These are phyloP conservation scores for Graptemys geographica DNA, from an alignment of 2,797 vertebrate genomes.

Conservation along the genomic window DNA sequence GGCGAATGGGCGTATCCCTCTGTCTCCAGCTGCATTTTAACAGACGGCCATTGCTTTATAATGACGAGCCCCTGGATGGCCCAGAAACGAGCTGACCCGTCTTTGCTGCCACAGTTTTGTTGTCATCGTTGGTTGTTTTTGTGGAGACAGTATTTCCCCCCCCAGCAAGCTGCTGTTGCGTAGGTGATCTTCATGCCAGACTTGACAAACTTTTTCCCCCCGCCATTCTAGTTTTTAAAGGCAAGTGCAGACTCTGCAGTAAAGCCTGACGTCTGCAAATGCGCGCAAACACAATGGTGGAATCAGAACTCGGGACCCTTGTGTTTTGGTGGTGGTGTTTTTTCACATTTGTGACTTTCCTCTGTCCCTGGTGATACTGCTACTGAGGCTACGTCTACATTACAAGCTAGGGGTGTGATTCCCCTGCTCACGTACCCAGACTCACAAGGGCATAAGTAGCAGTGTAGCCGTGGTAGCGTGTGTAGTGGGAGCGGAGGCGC, in stretches of 20 bases:
- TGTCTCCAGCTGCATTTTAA: background rate
- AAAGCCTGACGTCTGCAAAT: background rate
- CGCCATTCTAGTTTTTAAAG: background rate
- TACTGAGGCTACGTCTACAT: no score
- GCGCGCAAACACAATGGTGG: no score
- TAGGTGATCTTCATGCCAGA: background rate
- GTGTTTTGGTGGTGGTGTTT: background rate
- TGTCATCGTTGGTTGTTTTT: background rate
- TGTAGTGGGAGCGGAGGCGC: background rate
- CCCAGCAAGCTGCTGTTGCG: background rate
- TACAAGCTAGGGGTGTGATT: background rate
- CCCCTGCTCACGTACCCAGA: background rate
- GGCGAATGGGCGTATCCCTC: background rate
- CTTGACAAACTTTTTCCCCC: background rate
- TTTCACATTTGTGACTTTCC: background rate
- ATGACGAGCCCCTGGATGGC: background rate
- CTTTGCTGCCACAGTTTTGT: background rate
- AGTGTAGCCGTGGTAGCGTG: background rate
- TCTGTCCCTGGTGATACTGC: background rate
- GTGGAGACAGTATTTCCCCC: background rate
- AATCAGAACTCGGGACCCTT: background rate
- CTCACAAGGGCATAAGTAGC: background rate
- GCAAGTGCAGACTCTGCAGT: background rate
- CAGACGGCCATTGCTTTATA: background rate
- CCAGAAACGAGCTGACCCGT: background rate